phyloP scores from a whole-genome alignment of 1,140 invertebrate genomes.

The Anadara kagoshimensis region DNA sequence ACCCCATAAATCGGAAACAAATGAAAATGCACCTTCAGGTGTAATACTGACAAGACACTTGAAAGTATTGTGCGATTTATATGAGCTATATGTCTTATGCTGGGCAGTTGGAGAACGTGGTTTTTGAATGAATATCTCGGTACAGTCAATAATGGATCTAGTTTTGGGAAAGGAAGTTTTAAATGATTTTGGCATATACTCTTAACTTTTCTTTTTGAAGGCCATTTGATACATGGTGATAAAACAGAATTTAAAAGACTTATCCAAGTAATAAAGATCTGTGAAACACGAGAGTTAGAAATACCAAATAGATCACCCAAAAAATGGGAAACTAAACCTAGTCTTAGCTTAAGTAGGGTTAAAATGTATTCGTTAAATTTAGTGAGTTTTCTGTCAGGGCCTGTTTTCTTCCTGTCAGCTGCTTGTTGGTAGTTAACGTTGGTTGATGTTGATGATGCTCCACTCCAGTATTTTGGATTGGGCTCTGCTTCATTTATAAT shows the following conservation, averaged over 20 bases:
- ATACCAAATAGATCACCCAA: neutral
- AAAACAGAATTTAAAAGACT: slow-evolving; percentile 10
- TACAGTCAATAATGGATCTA: slow-evolving; percentile 24
- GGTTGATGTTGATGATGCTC: neutral
- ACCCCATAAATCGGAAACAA: slow-evolving; percentile 45
- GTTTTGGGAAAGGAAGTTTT: slow-evolving; percentile 13
- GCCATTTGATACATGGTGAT: slow-evolving; percentile 4
- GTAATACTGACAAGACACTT: slow-evolving; percentile 46
- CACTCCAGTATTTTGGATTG: slow-evolving; percentile 15
- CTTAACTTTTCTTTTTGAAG: slow-evolving; percentile 3
- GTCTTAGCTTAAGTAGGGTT: neutral
- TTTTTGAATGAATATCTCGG: slow-evolving; percentile 17
- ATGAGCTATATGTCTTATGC: slow-evolving; percentile 3
- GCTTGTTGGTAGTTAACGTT: neutral
- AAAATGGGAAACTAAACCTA: neutral
- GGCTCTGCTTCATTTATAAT: too few species aligned
- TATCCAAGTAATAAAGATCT: slow-evolving; percentile 31
- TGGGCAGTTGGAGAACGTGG: slow-evolving; percentile 6
- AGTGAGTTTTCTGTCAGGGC: slow-evolving; percentile 4
- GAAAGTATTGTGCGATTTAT: slow-evolving; percentile 38
- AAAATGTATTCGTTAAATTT: slow-evolving; percentile 4
- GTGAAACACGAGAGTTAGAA: neutral
- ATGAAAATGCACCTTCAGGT: slow-evolving; percentile 35
- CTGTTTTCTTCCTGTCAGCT: neutral
- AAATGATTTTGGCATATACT: slow-evolving; percentile 17